Evolutionary conservation across 2,888 invertebrate species (phyloP).

Genomic region (Xestobium rufovillosum): DNA sequence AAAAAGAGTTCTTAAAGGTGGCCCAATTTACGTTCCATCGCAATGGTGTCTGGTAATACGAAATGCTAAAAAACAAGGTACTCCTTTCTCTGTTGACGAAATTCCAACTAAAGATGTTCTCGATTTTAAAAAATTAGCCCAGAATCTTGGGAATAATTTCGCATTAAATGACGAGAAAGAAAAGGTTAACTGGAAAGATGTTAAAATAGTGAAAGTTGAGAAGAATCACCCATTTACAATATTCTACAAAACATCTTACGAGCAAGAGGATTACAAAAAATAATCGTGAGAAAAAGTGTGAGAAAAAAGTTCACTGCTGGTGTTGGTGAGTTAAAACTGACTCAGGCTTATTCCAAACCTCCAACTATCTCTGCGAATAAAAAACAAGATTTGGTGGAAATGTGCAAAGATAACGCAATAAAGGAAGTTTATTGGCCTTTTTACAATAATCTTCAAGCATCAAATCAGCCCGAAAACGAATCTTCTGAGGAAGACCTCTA

Average conservation of each 20-base stretch:
- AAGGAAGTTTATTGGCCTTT: constrained; percentile 1
- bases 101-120: too few relatives aligned
- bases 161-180: too few relatives aligned
- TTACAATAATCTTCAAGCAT: neutral
- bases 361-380: neutral
- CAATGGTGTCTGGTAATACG: neutral
- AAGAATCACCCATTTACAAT: too few relatives aligned
- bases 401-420: neutral
- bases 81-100: too few relatives aligned
- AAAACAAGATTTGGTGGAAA: constrained; percentile 4
- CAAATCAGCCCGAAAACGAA: too few relatives aligned
- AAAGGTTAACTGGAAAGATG: too few relatives aligned
- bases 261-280: constrained; percentile 2
- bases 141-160: too few relatives aligned
- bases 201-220: too few relatives aligned
- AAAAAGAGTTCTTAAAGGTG: neutral
- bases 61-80: constrained; percentile 2
- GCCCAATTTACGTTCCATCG: neutral
- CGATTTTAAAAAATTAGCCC: too few relatives aligned
- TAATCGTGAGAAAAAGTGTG: constrained; percentile 1
- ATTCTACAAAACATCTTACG: too few relatives aligned
- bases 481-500: too few relatives aligned
- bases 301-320: neutral
- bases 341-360: constrained; percentile 1
- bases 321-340: constrained; percentile 1